Evolutionary conservation across 2,888 invertebrate genomes (phyloP).

Genomic region (Drosophila cognata): DNA sequence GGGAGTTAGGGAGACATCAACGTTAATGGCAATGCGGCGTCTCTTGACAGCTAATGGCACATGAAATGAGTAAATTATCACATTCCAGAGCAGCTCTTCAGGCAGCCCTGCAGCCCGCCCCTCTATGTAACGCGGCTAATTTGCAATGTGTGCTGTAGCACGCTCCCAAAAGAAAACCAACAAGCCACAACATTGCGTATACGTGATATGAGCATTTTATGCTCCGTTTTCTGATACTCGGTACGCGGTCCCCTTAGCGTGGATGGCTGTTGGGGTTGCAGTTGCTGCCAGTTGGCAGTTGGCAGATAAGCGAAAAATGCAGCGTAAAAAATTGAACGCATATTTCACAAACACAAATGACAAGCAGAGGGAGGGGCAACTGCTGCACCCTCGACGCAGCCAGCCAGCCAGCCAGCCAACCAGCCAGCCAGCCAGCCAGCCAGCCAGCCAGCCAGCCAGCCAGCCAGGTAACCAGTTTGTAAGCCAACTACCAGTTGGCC

Average conservation of each 20-base stretch:
- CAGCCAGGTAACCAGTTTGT: slow-evolving; percentile 36
- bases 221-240: slow-evolving; percentile 39
- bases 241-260: slow-evolving; percentile 11
- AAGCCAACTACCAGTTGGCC: slow-evolving; percentile 38
- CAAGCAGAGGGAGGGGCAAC: slow-evolving; percentile 35
- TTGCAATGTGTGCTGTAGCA: slow-evolving; percentile 61
- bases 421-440: slow-evolving; percentile 20
- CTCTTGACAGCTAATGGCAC: slow-evolving; percentile 77
- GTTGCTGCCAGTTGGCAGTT: slow-evolving; percentile 42
- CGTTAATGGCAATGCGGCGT: slow-evolving; percentile 43
- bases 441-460: slow-evolving; percentile 24
- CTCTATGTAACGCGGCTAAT: slow-evolving; percentile 56
- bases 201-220: slow-evolving; percentile 72
- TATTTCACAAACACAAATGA: slow-evolving; percentile 77
- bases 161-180: slow-evolving; percentile 66
- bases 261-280: slow-evolving; percentile 1
- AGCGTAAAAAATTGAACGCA: slow-evolving; percentile 80
- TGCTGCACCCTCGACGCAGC: slow-evolving; percentile 9
- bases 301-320: slow-evolving; percentile 77
- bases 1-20: slow-evolving; percentile 9
- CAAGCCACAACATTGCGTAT: slow-evolving; percentile 79
- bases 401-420: slow-evolving; percentile 3
- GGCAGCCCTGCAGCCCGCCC: background rate
- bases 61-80: slow-evolving; percentile 81
- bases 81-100: slow-evolving; percentile 45